Percentiles rank a stretch among this genome's conserved stretches.
phyloP scores from a whole-genome alignment of 2,888 invertebrate genomes.

The Carcina quercana region DNA sequence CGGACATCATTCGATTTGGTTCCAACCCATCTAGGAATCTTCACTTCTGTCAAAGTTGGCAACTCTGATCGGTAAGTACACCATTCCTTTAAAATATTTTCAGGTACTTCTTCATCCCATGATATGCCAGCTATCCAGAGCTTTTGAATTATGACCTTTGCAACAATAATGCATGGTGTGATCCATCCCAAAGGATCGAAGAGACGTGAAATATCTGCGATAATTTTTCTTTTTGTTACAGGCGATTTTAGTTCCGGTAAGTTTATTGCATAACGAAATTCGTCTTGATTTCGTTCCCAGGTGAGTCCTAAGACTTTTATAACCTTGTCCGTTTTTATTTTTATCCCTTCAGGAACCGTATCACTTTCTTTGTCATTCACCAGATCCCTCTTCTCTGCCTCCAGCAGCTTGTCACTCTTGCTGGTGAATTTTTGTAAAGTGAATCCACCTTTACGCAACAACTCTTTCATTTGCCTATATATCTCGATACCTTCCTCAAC shows the following conservation, averaged over 20 bases:
- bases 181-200: slow-evolving; percentile 21
- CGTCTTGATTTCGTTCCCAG: slow-evolving; percentile 16
- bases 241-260: slow-evolving; percentile 6
- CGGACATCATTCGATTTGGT: neutral
- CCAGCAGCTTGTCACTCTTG: slow-evolving; percentile 11
- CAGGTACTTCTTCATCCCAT: slow-evolving; percentile 19
- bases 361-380: slow-evolving; percentile 2
- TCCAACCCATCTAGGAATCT: slow-evolving; percentile 10
- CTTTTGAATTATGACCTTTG: slow-evolving; percentile 18
- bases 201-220: slow-evolving; percentile 14
- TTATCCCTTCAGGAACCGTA: slow-evolving; percentile 3
- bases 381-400: slow-evolving; percentile 4
- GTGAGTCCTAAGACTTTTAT: slow-evolving; percentile 20
- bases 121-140: slow-evolving; percentile 17
- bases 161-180: slow-evolving; percentile 13
- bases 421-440: slow-evolving; percentile 17
- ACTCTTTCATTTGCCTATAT: slow-evolving; percentile 15
- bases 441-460: slow-evolving; percentile 18
- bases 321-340: slow-evolving; percentile 15
- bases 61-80: neutral
- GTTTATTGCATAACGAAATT: slow-evolving; percentile 15
- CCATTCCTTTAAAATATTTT: neutral
- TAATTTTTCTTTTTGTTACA: slow-evolving; percentile 17
- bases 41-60: neutral
- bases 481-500: slow-evolving; percentile 15